A percentile compares a stretch with the other conserved stretches of the same genome.
phyloP scores from a whole-genome alignment of 1,140 invertebrate genomes.

The Drosophila mojavensis region DNA sequence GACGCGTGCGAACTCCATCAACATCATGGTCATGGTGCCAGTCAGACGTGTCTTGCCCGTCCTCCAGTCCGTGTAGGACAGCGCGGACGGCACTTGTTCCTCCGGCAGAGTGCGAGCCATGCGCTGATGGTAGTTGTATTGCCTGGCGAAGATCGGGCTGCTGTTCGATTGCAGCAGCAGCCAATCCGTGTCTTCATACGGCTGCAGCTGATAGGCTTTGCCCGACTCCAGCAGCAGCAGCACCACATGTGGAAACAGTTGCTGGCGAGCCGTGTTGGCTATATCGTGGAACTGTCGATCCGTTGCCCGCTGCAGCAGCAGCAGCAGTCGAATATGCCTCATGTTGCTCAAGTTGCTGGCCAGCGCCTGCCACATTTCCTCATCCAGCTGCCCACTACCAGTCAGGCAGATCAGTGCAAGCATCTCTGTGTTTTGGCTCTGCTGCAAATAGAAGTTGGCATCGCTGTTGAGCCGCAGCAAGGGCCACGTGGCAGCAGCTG shows the following conservation, averaged over 20 bases:
- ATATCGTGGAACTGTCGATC: conserved; percentile 8
- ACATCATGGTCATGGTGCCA: conserved; percentile 46
- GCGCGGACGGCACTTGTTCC: conserved; percentile 44
- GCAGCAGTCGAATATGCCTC: conserved; percentile 47
- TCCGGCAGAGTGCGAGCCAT: conserved; percentile 48
- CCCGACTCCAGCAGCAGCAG: conserved; percentile 12
- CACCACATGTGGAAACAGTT: conserved; percentile 41
- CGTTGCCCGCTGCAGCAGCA: conserved; percentile 20
- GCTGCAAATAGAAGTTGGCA: conserved; percentile 27
- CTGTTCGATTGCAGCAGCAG: background rate
- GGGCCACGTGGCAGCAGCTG: conserved; percentile 10
- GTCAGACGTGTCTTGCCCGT: conserved; percentile 15
- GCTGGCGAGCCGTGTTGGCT: background rate
- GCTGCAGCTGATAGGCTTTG: conserved; percentile 42
- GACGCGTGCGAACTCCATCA: conserved; percentile 29
- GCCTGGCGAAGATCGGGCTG: conserved; percentile 24
- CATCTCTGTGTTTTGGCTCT: conserved; percentile 44
- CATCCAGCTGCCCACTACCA: conserved; percentile 15
- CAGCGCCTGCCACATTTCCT: conserved; percentile 53
- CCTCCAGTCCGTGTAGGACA: conserved; percentile 36
- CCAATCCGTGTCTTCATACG: conserved; percentile 42
- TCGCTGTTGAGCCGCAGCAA: conserved; percentile 36
- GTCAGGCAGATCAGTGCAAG: conserved; percentile 44
- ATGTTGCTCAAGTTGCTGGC: conserved; percentile 57
- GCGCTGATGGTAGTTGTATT: conserved; percentile 30